Conservation (phyloP, 1,140 invertebrate species). For the Propsilocerus akamusi region DNA sequence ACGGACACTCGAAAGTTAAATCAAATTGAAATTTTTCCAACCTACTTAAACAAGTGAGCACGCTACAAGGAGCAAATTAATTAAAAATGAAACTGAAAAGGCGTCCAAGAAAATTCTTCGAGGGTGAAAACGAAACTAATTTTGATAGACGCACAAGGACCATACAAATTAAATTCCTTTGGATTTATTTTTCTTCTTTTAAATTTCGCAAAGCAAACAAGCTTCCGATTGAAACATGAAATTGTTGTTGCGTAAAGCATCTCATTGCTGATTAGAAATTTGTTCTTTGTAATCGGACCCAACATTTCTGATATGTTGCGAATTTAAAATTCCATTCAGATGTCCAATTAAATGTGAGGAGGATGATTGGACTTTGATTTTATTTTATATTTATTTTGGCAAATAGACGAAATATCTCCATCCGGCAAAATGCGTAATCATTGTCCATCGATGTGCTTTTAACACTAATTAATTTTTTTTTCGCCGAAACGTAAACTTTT, state of each 20-base stretch:
- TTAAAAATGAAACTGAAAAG: neutral
- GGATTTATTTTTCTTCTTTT: neutral
- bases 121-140: neutral
- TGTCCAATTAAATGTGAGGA: neutral
- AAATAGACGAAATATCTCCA: too few relatives aligned
- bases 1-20: neutral
- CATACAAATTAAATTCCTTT: too few relatives aligned
- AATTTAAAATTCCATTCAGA: slow-evolving; percentile 3
- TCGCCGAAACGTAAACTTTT: too few relatives aligned
- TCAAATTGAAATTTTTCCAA: neutral
- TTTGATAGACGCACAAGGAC: too few relatives aligned
- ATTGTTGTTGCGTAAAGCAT: neutral
- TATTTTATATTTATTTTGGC: too few relatives aligned
- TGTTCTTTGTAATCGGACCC: neutral
- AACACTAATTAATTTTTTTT: too few relatives aligned
- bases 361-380: too few relatives aligned
- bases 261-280: too few relatives aligned
- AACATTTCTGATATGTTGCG: too few relatives aligned
- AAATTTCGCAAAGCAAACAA: neutral
- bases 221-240: neutral
- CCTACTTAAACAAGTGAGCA: neutral
- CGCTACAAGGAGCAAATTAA: slow-evolving; percentile 1
- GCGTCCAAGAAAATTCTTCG: neutral
- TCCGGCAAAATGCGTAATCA: too few relatives aligned
- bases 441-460: too few relatives aligned